phyloP scores from a whole-genome alignment of 2,888 invertebrate species.

The Melanostoma mellinum region DNA sequence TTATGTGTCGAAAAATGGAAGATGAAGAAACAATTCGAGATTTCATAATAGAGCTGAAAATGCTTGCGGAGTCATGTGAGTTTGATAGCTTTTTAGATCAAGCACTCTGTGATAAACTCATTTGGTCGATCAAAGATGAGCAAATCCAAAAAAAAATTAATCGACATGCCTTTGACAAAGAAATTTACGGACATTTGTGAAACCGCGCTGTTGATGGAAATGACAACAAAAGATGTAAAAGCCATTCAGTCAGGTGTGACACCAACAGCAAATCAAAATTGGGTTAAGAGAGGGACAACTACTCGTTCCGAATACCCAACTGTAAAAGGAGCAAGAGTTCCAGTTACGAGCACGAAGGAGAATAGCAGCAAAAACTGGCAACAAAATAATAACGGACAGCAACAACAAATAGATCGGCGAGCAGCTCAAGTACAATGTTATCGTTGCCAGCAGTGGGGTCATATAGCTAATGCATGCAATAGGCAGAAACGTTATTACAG shows the following conservation, averaged over 20 bases:
- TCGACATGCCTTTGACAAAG: slow-evolving; percentile 2
- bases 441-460: slow-evolving; percentile 16
- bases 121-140: slow-evolving; percentile 3
- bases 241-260: neutral
- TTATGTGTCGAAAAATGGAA: too few species aligned
- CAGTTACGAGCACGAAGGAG: neutral
- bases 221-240: slow-evolving; percentile 8
- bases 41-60: too few species aligned
- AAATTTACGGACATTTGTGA: slow-evolving; percentile 21
- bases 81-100: too few species aligned
- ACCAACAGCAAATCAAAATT: neutral
- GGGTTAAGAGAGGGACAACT: neutral
- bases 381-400: neutral
- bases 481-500: neutral
- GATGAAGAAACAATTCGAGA: too few species aligned
- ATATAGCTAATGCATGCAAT: slow-evolving; percentile 7
- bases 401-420: neutral
- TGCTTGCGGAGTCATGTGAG: too few species aligned
- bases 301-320: neutral
- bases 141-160: slow-evolving; percentile 6
- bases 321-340: neutral
- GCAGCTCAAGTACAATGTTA: neutral
- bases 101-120: too few species aligned
- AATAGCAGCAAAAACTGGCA: neutral
- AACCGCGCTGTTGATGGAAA: slow-evolving; percentile 12